Evolutionary conservation across 2,113 vertebrate species (phyloP).

Genomic region (Ciconia boyciana): DNA sequence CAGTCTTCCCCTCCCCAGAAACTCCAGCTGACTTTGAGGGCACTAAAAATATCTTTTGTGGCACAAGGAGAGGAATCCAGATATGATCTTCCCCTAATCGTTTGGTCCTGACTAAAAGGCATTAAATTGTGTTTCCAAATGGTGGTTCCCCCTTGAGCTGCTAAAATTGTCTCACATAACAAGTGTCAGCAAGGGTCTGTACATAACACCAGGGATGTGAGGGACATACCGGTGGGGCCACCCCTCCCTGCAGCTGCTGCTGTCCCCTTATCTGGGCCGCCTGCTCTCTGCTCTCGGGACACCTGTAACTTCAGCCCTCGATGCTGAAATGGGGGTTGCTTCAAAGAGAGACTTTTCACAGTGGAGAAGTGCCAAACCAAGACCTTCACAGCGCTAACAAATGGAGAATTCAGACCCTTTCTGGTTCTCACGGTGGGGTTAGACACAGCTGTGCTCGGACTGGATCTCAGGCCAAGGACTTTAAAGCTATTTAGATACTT

Average conservation of each 20-base stretch:
- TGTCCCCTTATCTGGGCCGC: not conserved
- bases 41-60: not conserved
- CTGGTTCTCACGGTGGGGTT: slow-evolving; percentile 44
- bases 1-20: not conserved
- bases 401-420: not conserved
- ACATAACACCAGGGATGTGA: not conserved
- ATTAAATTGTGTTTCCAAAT: not conserved
- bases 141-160: not conserved
- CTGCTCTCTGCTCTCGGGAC: not conserved
- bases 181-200: not conserved
- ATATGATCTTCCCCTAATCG: not conserved
- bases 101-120: not conserved
- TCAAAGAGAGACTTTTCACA: slow-evolving; percentile 10
- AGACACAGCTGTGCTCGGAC: slow-evolving; percentile 26
- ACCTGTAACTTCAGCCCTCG: slow-evolving; percentile 17
- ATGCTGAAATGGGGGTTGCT: not conserved
- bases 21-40: not conserved
- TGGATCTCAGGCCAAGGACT: not conserved
- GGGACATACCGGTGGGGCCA: not conserved
- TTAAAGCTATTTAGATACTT: not conserved
- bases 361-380: slow-evolving; percentile 42
- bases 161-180: not conserved
- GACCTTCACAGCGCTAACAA: not conserved
- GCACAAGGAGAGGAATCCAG: not conserved
- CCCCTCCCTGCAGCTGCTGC: slow-evolving; percentile 34